phyloP scores from a whole-genome alignment of 1,140 invertebrate species.

The Diachasma alloeum region DNA sequence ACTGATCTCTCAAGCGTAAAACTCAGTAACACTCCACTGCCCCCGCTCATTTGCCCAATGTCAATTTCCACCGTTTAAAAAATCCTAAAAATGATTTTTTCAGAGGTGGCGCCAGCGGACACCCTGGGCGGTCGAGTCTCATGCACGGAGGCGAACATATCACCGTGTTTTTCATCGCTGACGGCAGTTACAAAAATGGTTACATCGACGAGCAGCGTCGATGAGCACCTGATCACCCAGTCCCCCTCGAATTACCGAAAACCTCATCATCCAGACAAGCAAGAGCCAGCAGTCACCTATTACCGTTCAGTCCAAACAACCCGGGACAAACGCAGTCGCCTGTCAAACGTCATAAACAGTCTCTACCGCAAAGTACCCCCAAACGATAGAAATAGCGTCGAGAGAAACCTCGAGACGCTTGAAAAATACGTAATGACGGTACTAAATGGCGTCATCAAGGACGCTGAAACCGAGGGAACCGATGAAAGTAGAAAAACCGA shows the following conservation, averaged over 20 bases:
- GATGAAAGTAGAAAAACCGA: constrained; percentile 4
- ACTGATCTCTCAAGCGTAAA: not conserved
- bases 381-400: constrained; percentile 48
- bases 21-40: not conserved
- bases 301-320: constrained; percentile 48
- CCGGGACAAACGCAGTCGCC: constrained; percentile 58
- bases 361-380: constrained; percentile 57
- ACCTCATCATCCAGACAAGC: not conserved
- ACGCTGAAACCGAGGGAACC: constrained; percentile 45
- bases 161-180: constrained; percentile 32
- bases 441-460: constrained; percentile 59
- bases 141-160: constrained; percentile 38
- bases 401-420: constrained; percentile 54
- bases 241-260: not conserved
- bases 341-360: constrained; percentile 62
- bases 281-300: not conserved
- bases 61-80: not conserved
- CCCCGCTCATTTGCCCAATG: not conserved
- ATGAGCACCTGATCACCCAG: constrained; percentile 35
- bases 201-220: constrained; percentile 34
- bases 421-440: constrained; percentile 63
- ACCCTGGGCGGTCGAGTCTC: constrained; percentile 48
- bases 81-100: constrained; percentile 17
- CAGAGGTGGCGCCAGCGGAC: constrained; percentile 54
- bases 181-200: constrained; percentile 23